Percentiles rank a stretch among this genome's conserved stretches.
Evolutionary conservation across 2,888 invertebrate genomes (phyloP).

Genomic region (Cantharis lateralis): DNA sequence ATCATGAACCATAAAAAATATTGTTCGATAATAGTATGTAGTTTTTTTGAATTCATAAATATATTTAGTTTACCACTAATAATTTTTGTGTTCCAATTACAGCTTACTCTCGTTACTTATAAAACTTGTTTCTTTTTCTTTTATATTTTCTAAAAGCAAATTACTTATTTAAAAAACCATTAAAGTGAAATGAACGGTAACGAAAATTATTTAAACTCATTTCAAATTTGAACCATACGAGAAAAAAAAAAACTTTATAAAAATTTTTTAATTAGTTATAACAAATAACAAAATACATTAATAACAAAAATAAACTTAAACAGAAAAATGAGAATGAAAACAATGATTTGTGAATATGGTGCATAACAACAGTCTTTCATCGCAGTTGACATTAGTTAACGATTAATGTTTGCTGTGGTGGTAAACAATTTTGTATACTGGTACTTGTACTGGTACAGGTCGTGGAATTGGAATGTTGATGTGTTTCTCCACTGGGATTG

Average conservation of each 20-base stretch:
- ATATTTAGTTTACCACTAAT: not conserved
- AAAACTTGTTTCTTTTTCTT: not conserved
- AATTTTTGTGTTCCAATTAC: not conserved
- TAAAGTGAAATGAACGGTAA: not conserved
- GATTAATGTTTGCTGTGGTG: slow-evolving; percentile 65
- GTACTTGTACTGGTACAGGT: slow-evolving; percentile 72
- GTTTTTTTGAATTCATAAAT: not conserved
- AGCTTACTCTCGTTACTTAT: not conserved
- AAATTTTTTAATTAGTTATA: not conserved
- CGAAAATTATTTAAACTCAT: not conserved
- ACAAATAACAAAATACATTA: not conserved
- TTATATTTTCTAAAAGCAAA: not conserved
- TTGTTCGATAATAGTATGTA: not conserved
- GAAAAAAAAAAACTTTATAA: not conserved
- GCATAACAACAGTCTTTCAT: slow-evolving; percentile 27
- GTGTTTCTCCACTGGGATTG: slow-evolving; percentile 71
- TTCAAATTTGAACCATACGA: not conserved
- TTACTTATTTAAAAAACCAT: not conserved
- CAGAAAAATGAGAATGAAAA: slow-evolving; percentile 24
- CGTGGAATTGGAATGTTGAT: slow-evolving; percentile 70
- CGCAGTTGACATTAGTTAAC: slow-evolving; percentile 4
- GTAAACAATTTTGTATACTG: slow-evolving; percentile 73
- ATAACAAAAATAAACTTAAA: slow-evolving; percentile 14
- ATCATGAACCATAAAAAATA: no score
- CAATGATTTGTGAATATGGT: slow-evolving; percentile 28